These are phyloP conservation scores for Ranitomeya imitator DNA, from an alignment of 2,113 vertebrate species.

Conservation along the genomic window DNA sequence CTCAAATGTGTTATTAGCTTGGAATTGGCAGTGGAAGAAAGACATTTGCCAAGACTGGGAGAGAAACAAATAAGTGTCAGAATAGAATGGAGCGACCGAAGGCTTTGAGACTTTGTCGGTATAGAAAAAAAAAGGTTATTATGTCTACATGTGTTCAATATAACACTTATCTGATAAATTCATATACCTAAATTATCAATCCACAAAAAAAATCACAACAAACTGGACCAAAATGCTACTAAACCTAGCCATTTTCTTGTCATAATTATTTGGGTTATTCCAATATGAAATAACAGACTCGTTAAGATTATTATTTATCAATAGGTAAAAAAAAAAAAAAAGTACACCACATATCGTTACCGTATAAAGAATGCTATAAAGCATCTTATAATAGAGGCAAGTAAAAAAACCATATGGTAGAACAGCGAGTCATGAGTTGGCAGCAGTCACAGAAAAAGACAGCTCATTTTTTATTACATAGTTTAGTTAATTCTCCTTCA, in stretches of 20 bases:
- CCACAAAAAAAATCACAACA: not conserved
- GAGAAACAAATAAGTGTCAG: not conserved
- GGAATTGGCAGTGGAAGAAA: conserved; percentile 5
- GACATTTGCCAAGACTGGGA: not conserved
- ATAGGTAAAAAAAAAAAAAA: no score
- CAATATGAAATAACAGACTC: not conserved
- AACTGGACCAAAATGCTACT: not conserved
- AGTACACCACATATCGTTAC: not conserved
- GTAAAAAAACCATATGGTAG: conserved; percentile 2
- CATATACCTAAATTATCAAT: not conserved
- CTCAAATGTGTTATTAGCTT: not conserved
- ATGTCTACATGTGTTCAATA: not conserved
- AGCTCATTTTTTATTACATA: conserved; percentile 27
- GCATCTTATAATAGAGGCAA: not conserved
- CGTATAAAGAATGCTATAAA: not conserved
- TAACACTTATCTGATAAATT: not conserved
- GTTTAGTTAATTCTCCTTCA: not conserved
- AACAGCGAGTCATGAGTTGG: conserved; percentile 31
- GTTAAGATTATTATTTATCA: no score
- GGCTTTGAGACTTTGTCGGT: not conserved
- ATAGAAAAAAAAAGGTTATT: not conserved
- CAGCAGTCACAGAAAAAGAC: not conserved
- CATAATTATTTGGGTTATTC: not conserved
- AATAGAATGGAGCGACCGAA: not conserved
- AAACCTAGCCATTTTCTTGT: not conserved